Conservation (phyloP, 2,888 invertebrate species). For the Thecocarcelia acutangulata region DNA sequence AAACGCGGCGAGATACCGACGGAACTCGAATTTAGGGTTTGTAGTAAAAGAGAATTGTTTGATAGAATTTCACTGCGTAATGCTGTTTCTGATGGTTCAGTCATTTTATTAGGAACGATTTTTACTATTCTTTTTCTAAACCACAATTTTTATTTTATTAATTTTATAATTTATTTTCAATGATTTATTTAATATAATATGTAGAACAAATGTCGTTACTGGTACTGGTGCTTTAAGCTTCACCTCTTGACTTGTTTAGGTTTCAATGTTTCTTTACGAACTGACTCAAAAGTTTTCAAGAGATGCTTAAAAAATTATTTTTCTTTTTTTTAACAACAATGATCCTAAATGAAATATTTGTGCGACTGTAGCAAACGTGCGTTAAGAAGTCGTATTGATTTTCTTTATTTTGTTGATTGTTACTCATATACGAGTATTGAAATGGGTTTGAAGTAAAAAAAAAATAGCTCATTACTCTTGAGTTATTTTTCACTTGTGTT, state of each 20-base stretch:
- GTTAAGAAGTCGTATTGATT: constrained; percentile 57
- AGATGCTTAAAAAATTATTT: constrained; percentile 3
- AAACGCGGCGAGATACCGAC: constrained; percentile 39
- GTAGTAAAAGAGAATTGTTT: neutral
- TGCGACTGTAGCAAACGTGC: constrained; percentile 30
- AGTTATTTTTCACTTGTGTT: neutral
- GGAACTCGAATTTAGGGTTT: constrained; percentile 15
- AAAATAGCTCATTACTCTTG: constrained; percentile 35
- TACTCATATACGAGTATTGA: too few species aligned
- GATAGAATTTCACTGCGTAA: neutral
- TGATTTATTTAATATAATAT: too few species aligned
- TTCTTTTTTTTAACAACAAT: constrained; percentile 29
- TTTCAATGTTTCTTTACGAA: constrained; percentile 16
- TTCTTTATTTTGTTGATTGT: constrained; percentile 52
- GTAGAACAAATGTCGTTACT: too few species aligned
- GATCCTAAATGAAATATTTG: constrained; percentile 19
- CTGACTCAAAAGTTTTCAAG: constrained; percentile 5
- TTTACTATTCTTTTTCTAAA: constrained; percentile 9
- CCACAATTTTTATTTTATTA: constrained; percentile 25
- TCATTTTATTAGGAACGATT: constrained; percentile 34
- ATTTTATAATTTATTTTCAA: constrained; percentile 7
- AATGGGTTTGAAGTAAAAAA: constrained; percentile 43
- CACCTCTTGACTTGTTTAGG: constrained; percentile 3
- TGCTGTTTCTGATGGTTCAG: constrained; percentile 35
- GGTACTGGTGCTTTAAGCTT: neutral